These are phyloP conservation scores for Austrofundulus limnaeus DNA, from an alignment of 2,113 vertebrate genomes.

Conservation along the genomic window DNA sequence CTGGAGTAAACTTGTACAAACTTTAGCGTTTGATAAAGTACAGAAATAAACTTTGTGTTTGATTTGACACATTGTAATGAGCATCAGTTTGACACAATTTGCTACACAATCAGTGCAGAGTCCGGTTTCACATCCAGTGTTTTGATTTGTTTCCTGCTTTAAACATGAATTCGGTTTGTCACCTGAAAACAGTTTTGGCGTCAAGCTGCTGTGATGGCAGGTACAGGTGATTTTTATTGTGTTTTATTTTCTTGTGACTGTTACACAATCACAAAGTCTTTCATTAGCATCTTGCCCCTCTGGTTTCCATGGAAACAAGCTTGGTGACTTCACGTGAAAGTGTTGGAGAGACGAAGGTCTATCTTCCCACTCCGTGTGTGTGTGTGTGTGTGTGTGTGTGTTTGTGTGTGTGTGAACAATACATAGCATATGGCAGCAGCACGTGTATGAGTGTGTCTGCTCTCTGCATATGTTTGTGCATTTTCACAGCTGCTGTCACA, in stretches of 20 bases:
- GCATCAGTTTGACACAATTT: too few relatives aligned
- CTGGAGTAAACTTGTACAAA: too few relatives aligned
- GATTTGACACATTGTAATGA: too few relatives aligned
- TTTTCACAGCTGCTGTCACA: background rate
- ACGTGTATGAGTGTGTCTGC: conserved; percentile 32
- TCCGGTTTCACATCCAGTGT: too few relatives aligned
- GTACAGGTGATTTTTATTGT: conserved; percentile 41
- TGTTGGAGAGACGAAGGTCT: conserved; percentile 38
- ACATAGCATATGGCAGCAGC: conserved; percentile 53
- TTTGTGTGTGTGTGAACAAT: conserved; percentile 10
- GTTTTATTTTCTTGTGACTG: background rate
- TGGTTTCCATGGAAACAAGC: conserved; percentile 73
- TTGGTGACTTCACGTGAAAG: conserved; percentile 48
- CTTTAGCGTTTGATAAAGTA: too few relatives aligned
- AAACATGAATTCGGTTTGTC: background rate
- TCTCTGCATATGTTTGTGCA: conserved; percentile 3
- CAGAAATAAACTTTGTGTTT: too few relatives aligned
- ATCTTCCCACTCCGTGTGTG: conserved; percentile 26
- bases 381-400: conserved; percentile 21
- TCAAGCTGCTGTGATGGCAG: conserved; percentile 4
- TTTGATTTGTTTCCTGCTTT: background rate
- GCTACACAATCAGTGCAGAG: too few relatives aligned
- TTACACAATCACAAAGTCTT: conserved; percentile 61
- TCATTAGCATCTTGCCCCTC: conserved; percentile 61
- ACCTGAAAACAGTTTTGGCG: background rate